A percentile compares a stretch with the other conserved stretches of the same genome.
Conservation (phyloP, 2,113 vertebrate species). For the Phycodurus eques region DNA sequence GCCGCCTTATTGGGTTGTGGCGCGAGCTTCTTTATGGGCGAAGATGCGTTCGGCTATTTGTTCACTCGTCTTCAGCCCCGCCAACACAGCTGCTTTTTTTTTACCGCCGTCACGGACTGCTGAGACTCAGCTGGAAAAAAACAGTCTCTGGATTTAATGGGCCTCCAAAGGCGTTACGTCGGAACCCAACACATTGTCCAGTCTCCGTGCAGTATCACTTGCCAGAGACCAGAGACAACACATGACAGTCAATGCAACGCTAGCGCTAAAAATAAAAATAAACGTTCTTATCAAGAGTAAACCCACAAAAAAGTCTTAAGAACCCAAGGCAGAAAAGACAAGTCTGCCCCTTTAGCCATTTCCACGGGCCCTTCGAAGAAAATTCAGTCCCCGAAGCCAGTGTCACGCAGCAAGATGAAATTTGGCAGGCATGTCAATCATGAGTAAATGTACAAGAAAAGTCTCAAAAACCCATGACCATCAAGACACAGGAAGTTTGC, state of each 20-base stretch:
- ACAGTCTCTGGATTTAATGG: conserved; percentile 71
- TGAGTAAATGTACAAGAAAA: background rate
- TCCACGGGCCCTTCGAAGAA: too few relatives aligned
- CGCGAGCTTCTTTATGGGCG: conserved; percentile 75
- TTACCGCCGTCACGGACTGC: conserved; percentile 69
- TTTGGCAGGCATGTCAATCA: background rate
- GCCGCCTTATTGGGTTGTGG: conserved; percentile 75
- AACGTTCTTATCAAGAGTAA: background rate
- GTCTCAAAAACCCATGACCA: too few relatives aligned
- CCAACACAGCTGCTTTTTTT: conserved; percentile 41
- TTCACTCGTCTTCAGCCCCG: conserved; percentile 49
- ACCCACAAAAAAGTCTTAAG: background rate
- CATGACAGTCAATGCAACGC: conserved; percentile 18
- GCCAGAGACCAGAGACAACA: conserved; percentile 37
- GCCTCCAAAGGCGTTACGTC: conserved; percentile 58
- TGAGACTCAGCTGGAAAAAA: conserved; percentile 71
- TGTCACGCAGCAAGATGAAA: background rate
- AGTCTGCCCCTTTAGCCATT: background rate
- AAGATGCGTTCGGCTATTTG: conserved; percentile 77
- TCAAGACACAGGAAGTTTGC: too few relatives aligned
- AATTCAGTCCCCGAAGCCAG: too few relatives aligned
- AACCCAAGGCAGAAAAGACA: background rate
- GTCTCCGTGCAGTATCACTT: conserved; percentile 15
- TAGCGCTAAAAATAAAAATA: background rate
- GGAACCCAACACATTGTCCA: conserved; percentile 45